Evolutionary conservation across 2,888 invertebrate species (phyloP).

Genomic region (Strigamia maritima): DNA sequence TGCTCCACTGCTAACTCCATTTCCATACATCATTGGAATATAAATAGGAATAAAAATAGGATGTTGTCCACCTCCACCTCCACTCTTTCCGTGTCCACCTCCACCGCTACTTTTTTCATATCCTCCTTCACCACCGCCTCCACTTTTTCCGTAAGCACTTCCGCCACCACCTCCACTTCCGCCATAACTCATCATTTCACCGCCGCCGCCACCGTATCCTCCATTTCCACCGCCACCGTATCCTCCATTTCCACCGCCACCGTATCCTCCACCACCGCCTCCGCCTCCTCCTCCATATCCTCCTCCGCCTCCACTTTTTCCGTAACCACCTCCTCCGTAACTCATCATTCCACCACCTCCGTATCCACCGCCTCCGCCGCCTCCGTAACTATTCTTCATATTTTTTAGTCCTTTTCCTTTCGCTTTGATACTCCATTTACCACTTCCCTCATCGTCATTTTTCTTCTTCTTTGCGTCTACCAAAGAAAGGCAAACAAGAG

Average conservation of each 20-base stretch:
- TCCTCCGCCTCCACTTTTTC: background rate
- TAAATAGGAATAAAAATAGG: background rate
- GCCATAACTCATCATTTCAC: background rate
- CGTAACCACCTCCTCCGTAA: background rate
- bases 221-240: background rate
- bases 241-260: background rate
- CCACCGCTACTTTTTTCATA: background rate
- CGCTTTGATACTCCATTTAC: background rate
- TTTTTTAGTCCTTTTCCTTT: conserved; percentile 1
- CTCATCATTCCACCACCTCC: background rate
- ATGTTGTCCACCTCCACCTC: background rate
- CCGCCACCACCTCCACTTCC: background rate
- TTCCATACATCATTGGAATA: background rate
- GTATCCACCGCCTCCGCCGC: background rate
- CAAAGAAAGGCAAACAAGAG: background rate
- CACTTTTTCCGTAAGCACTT: background rate
- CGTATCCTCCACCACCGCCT: background rate
- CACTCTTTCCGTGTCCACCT: background rate
- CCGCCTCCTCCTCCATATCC: conserved; percentile 30
- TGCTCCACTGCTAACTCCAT: background rate
- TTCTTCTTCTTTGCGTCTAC: conserved; percentile 1
- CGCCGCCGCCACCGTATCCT: background rate
- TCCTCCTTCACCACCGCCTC: background rate
- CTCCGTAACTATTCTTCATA: background rate
- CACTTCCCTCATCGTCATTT: background rate